Evolutionary conservation across 2,113 vertebrate genomes (phyloP), one percentile per base, ranked within the genome.

Genomic region (Pandion haliaetus): DNA sequence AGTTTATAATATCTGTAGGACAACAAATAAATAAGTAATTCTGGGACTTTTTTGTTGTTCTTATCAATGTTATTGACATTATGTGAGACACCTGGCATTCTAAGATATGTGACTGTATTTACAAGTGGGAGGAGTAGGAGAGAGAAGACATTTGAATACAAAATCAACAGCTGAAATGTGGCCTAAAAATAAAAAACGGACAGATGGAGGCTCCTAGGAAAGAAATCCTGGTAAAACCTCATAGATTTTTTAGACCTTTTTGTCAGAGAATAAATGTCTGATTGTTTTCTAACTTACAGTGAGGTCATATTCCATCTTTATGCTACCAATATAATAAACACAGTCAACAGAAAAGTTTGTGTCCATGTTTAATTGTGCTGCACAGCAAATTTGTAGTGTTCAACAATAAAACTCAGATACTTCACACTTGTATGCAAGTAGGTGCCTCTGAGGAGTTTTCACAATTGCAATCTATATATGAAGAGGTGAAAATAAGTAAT

Each of bases 211-310:
- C 4, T 95, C 32, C 18, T 65, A 62, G 50, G 73, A 89, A 94
- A 95, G 50, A 91, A 86, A 77, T 58, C 24, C 31, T 86, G 45
- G 67, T 79, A 74, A 91, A 96, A 95, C 21, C 14, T 84, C 67
- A 50, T 26, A 55, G 26, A 71, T 81, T 83, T 40, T 88, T 70
- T 18, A 88, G 70, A 61, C 20, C 26, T 80, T 91, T 89, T 94
- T 72, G 49, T 87, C 40, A 80, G 62, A 65, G 21, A 62, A 82
- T 96, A 90, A 86, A 52, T 88, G 76, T 21, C 24, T 76, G 5
- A 47, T 96, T 25, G 15, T 61, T 90, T 82, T 96, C 94, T 96
- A 92, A 91, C 31, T 93, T 96, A 82, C 31, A 81, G 52, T 67
- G 65, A 91, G 69, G 84, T 97, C 70, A 65, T 77, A 52, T 73